Base-by-base conservation (phyloP, 1,140 invertebrate genomes). In the Pseudomyrmex gracilis region DNA sequence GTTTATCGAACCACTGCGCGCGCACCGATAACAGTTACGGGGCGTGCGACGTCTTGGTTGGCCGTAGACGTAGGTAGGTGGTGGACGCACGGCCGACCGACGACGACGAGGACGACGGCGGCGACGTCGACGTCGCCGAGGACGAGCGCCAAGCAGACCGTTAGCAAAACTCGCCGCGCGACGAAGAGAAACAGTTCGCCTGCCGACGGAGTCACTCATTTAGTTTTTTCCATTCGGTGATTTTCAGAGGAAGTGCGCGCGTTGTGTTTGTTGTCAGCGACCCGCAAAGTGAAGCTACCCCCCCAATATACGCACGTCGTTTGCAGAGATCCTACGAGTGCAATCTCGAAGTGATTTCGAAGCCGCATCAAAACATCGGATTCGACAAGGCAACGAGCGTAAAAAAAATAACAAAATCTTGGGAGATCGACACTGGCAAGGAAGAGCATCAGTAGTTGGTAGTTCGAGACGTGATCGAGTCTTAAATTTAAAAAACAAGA, bases 1-100 rank as follows among this genome's bases (percentile, higher is more conserved):
- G 90, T 93, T 91, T 94, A 94, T 94, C 93, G 94, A 94, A 92
- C 94, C 91, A 93, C 82, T 94, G 94, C 94, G 93, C 93, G 94
- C 94, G 94, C 94, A 94, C 71, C 84, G 89, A 85, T 86, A 87
- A 87, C 71, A 64, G 83, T 70, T 49, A 84, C 73, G 88, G 89
- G 88, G 88, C 85, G 78, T 87, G 83, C 87, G 77, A 89, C 76
- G 78, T 88, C 90, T 91, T 90, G 90, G 83, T 87, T 89, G 87
- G 85, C 71, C 67, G 87, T 82, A 70, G 82, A 87, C 70, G 58
- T 82, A 76, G 87, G 73, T 84, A 84, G 87, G 73, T 84, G 86
- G 83, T 82, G 87, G 77, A 88, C 73, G 84, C 63, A 83, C 74
- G 82, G 63, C 22, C 73, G 80, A 86, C 51, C 67, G 68, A 80